Percentiles rank a stretch among this genome's conserved stretches.
phyloP scores from a whole-genome alignment of 2,888 invertebrate genomes.

The Drosophila mulleri region DNA sequence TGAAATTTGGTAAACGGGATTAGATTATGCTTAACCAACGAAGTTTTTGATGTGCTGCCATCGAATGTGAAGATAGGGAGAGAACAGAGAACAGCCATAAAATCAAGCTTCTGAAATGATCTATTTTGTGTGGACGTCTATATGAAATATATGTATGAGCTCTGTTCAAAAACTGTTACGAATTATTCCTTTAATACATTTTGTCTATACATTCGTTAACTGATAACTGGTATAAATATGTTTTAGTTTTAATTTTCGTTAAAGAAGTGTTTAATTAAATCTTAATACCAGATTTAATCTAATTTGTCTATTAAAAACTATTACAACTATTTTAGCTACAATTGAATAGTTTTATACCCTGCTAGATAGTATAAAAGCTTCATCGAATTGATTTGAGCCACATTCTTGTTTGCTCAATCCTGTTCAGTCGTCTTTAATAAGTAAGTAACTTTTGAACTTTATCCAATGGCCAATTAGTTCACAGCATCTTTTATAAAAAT shows the following conservation, averaged over 20 bases:
- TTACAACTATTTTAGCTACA: too few relatives aligned
- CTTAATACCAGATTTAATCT: too few relatives aligned
- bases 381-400: too few relatives aligned
- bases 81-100: not conserved
- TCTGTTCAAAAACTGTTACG: not conserved
- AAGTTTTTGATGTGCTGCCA: not conserved
- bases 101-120: not conserved
- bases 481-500: not conserved
- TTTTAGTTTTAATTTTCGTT: too few relatives aligned
- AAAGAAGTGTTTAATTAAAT: too few relatives aligned
- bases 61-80: not conserved
- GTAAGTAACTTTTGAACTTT: not conserved
- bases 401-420: not conserved
- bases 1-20: conserved; percentile 1
- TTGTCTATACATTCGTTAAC: too few relatives aligned
- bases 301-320: too few relatives aligned
- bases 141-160: not conserved
- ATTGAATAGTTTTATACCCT: too few relatives aligned
- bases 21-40: not conserved
- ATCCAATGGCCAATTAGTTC: conserved; percentile 12
- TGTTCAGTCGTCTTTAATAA: not conserved
- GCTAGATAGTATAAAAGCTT: too few relatives aligned
- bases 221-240: too few relatives aligned
- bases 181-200: too few relatives aligned
- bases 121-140: not conserved